phyloP scores from a whole-genome alignment of 2,888 invertebrate genomes.

The Chelonus formosanus region DNA sequence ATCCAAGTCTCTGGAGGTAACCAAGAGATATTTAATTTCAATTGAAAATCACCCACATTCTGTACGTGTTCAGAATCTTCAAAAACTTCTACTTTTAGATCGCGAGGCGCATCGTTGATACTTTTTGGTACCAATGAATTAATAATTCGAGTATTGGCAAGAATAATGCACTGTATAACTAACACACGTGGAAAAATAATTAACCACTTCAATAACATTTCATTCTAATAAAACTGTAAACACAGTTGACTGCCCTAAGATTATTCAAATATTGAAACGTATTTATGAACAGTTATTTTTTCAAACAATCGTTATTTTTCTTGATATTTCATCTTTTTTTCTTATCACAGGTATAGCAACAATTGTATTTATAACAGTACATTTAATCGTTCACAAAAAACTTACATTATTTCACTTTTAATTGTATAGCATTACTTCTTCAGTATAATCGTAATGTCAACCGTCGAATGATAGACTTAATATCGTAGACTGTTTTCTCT shows the following conservation, averaged over 20 bases:
- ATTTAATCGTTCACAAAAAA: too few relatives aligned
- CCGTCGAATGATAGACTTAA: not conserved
- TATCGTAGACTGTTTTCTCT: not conserved
- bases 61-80: slow-evolving; percentile 39
- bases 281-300: too few relatives aligned
- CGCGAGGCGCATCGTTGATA: slow-evolving; percentile 39
- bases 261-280: too few relatives aligned
- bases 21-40: slow-evolving; percentile 55
- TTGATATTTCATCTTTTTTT: too few relatives aligned
- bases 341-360: too few relatives aligned
- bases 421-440: too few relatives aligned
- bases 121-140: slow-evolving; percentile 1
- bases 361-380: too few relatives aligned
- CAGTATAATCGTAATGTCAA: too few relatives aligned
- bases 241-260: too few relatives aligned
- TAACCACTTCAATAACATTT: not conserved
- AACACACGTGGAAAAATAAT: not conserved
- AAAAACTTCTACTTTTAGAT: slow-evolving; percentile 46
- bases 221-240: not conserved
- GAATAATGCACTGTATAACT: not conserved
- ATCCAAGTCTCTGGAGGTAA: slow-evolving; percentile 41
- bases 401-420: too few relatives aligned
- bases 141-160: not conserved
- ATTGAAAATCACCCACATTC: slow-evolving; percentile 28
- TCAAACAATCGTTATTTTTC: too few relatives aligned